Evolutionary conservation across 1,140 invertebrate species (phyloP), one percentile per base, ranked within the genome.

Genomic region (Cardiocondyla obscurior): DNA sequence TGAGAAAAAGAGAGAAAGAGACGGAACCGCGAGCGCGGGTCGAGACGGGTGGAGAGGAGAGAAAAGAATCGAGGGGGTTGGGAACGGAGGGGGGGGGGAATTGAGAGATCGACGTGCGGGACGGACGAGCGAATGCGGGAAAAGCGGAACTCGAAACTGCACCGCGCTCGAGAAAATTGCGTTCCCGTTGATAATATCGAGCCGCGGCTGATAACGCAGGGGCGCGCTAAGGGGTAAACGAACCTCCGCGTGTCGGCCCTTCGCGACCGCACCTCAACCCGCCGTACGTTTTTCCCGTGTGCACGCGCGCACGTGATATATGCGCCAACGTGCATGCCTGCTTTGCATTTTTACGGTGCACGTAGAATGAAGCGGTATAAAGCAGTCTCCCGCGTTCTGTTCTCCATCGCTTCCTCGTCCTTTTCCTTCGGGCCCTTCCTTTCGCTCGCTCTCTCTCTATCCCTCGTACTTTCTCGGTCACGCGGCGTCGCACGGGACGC

Each of bases 311-410:
- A 74, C 85, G 58, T 87, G 72, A 88, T 85, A 67, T 85, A 88
- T 88, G 81, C 83, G 72, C 51, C 73, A 62, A 83, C 83, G 87
- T 85, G 86, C 86, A 84, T 83, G 85, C 79, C 88, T 85, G 81
- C 69, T 89, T 89, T 89, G 85, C 88, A 89, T 89, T 89, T 89
- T 89, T 89, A 89, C 88, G 81, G 83, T 73, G 69, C 83, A 85
- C 83, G 79, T 89, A 84, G 88, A 89, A 89, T 84, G 85, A 85
- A 85, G 51, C 84, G 51, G 85, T 89, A 89, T 88, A 88, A 88
- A 89, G 85, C 87, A 79, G 85, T 88, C 87, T 87, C 83, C 83
- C 81, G 57, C 87, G 87, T 84, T 88, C 57, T 53, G 65, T 69
- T 69, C 64, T 82, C 83, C 64, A 65, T 51, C 70, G 70, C 25